Evolutionary conservation across 2,797 vertebrate genomes (phyloP), one percentile per base, ranked within the genome.

Genomic region (Gila robusta): DNA sequence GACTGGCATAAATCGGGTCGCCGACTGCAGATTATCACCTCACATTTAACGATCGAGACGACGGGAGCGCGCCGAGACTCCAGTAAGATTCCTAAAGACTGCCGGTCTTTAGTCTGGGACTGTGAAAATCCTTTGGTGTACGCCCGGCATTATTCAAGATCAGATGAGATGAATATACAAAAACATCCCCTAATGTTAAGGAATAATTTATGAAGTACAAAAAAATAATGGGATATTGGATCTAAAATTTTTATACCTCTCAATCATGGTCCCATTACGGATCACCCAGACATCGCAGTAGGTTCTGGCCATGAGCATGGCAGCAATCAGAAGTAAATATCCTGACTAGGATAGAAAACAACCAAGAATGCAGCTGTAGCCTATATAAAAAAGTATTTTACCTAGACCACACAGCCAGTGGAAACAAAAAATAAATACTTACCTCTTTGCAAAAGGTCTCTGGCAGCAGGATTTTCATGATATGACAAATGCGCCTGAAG

Each of bases 231-330:
- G 37, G 10, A 28, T 12, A 56, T 16, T n/a, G n/a, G 16, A 32
- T 72, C 12, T 49, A 8, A 41, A 5, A 19, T 39, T 7, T 41
- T 26, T 62, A 77, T 94, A 97, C 97, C 97, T 97, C 94, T 97
- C 97, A 91, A 97, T 97, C 90, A 97, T 94, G 70, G 97, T 97
- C 82, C 96, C 96, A 87, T 97, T 97, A 67, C 97, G 96, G 93
- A 97, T 97, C 96, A 97, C 97, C 96, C 96, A 97, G 88, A 97
- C 95, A 87, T 97, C 96, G 90, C 97, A 97, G 35, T 96, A 97
- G 0, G 97, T 97, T 88, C 96, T 94, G 83, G 95, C 92, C 37
- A 97, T 92, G 84, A 97, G 94, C 95, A 95, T 97, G 44, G 93
- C 93, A 87, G 96, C 96, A 88, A 97, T 97, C 81, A 97, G 95